Conservation (phyloP, 2,113 vertebrate species). For the Cynopterus brachyotis region DNA sequence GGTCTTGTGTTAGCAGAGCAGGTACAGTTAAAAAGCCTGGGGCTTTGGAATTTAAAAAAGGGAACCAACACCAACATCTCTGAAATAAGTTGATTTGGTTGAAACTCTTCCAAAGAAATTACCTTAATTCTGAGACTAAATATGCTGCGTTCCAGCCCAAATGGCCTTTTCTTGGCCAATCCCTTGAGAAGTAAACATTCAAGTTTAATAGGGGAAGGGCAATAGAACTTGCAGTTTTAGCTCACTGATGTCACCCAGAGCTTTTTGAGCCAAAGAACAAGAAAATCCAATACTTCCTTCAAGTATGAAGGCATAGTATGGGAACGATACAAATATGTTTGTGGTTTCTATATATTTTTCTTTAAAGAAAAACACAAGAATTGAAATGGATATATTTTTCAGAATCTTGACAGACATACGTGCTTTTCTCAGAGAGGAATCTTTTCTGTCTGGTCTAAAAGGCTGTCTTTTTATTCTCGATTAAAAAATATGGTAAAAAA, state of each 20-base stretch:
- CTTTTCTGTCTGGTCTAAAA: conserved; percentile 47
- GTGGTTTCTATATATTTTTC: conserved; percentile 68
- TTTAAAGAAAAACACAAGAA: conserved; percentile 61
- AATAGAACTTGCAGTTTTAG: conserved; percentile 64
- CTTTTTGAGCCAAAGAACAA: conserved; percentile 73
- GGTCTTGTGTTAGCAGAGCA: conserved; percentile 51
- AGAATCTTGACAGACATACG: conserved; percentile 64
- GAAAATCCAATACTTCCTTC: conserved; percentile 78
- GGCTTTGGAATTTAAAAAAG: conserved; percentile 76
- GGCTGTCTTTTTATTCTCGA: conserved; percentile 2
- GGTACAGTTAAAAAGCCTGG: conserved; percentile 66
- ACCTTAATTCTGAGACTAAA: conserved; percentile 82
- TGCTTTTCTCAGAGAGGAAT: conserved; percentile 37
- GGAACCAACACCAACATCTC: conserved; percentile 74
- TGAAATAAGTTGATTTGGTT: conserved; percentile 78
- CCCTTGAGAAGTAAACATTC: conserved; percentile 73
- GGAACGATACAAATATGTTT: conserved; percentile 67
- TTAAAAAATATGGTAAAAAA: conserved; percentile 28
- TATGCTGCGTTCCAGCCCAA: conserved; percentile 73
- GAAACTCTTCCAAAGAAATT: conserved; percentile 79
- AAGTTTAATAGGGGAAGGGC: conserved; percentile 73
- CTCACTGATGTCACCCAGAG: conserved; percentile 70
- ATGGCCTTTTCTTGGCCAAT: conserved; percentile 77
- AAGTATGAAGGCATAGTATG: conserved; percentile 65
- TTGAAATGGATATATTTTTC: conserved; percentile 67